Evolutionary conservation across 2,797 vertebrate species (phyloP).

Genomic region (Spondyliosoma cantharus): DNA sequence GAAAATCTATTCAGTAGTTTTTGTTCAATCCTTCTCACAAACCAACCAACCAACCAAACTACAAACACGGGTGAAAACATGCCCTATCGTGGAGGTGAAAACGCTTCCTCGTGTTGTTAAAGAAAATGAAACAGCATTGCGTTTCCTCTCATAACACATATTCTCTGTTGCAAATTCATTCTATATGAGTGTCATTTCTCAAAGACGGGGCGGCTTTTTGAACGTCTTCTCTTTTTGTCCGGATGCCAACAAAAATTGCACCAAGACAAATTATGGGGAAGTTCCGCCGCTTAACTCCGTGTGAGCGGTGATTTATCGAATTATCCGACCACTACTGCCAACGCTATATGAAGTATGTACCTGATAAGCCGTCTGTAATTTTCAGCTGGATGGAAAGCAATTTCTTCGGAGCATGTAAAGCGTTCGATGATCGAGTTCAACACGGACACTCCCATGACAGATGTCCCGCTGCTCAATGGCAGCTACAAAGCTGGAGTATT

Average conservation of each 20-base stretch:
- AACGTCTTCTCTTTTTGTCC: conserved; percentile 30
- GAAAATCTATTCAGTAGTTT: too few relatives aligned
- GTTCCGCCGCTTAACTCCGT: conserved; percentile 42
- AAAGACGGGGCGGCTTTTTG: conserved; percentile 1
- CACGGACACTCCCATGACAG: conserved; percentile 40
- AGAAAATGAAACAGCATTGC: not conserved
- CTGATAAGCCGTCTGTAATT: conserved; percentile 66
- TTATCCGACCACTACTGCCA: conserved; percentile 53
- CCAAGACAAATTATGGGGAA: conserved; percentile 49
- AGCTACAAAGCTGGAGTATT: conserved; percentile 23
- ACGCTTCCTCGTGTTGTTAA: not conserved
- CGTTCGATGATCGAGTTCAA: conserved; percentile 50
- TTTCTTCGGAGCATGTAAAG: conserved; percentile 64
- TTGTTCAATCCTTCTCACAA: too few relatives aligned
- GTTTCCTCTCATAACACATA: conserved; percentile 6
- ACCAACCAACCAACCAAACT: too few relatives aligned
- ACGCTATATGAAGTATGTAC: conserved; percentile 59
- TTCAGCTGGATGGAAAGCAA: conserved; percentile 61
- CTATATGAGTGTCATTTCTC: not conserved
- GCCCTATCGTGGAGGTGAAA: not conserved
- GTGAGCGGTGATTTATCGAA: conserved; percentile 67
- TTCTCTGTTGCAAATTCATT: conserved; percentile 1
- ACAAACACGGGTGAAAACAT: too few relatives aligned
- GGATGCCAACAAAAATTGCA: conserved; percentile 61
- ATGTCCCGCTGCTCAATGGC: conserved; percentile 29